These are phyloP conservation scores for Neolamprologus sp. DNA, from an alignment of 2,113 vertebrate genomes.

Conservation along the genomic window DNA sequence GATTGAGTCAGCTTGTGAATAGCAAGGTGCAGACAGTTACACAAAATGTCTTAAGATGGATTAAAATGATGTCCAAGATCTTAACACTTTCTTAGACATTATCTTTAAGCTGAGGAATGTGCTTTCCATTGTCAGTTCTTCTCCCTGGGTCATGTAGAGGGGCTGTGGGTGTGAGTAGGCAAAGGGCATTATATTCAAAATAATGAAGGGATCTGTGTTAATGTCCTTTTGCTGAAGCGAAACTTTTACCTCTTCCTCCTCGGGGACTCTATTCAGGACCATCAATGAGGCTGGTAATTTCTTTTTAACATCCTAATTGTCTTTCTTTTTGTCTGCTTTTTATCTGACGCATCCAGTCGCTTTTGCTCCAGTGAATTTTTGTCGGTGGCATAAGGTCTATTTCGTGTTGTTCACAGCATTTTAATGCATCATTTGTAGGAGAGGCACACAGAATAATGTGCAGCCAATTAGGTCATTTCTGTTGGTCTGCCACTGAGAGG, in stretches of 20 bases:
- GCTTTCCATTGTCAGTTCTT: not conserved
- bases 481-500: not conserved
- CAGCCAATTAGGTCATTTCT: conserved; percentile 3
- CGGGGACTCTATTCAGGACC: conserved; percentile 34
- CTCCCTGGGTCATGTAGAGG: not conserved
- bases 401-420: conserved; percentile 27
- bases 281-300: conserved; percentile 45
- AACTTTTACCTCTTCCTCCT: conserved; percentile 39
- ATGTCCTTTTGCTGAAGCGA: conserved; percentile 40
- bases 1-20: not conserved
- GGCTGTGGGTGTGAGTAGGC: not conserved
- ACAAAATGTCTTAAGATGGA: conserved; percentile 19
- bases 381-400: conserved; percentile 23
- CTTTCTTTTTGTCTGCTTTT: conserved; percentile 49
- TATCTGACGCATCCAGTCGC: conserved; percentile 38
- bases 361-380: conserved; percentile 9
- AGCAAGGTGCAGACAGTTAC: not conserved
- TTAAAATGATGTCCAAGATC: not conserved
- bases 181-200: conserved; percentile 29
- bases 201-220: conserved; percentile 48
- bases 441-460: conserved; percentile 9
- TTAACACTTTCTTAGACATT: not conserved
- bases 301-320: conserved; percentile 41
- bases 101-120: not conserved
- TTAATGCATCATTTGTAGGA: conserved; percentile 47